Evolutionary conservation across 2,797 vertebrate genomes (phyloP).

Genomic region (Todus mexicanus): DNA sequence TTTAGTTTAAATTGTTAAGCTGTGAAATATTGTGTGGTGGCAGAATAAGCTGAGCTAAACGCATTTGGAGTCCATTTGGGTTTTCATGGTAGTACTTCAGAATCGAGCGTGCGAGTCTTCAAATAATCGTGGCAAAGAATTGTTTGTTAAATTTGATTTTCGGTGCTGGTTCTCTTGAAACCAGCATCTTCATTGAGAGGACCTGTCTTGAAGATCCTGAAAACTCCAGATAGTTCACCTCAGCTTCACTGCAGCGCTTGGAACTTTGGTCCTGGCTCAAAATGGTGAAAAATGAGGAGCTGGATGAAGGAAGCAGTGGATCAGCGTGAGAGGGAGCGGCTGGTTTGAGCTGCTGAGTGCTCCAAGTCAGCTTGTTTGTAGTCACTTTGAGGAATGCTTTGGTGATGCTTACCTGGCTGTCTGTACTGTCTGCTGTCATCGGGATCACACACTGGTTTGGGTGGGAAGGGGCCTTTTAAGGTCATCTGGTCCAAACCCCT

Average conservation of each 20-base stretch:
- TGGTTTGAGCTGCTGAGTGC: background rate
- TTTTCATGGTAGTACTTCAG: background rate
- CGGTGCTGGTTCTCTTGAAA: fast-evolving
- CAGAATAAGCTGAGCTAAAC: background rate
- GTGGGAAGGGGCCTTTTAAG: background rate
- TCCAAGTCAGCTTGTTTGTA: no score
- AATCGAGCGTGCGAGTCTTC: background rate
- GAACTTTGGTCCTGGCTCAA: background rate
- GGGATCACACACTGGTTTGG: background rate
- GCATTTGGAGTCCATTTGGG: background rate
- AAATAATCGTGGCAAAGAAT: no score
- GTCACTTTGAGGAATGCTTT: background rate
- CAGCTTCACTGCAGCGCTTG: background rate
- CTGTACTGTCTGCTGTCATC: background rate
- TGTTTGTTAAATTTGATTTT: background rate
- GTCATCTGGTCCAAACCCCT: background rate
- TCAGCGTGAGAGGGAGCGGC: fast-evolving
- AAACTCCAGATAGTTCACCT: background rate
- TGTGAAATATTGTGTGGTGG: no score
- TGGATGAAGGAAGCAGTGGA: background rate
- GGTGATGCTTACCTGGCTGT: background rate
- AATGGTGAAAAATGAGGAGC: fast-evolving
- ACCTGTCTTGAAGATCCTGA: background rate
- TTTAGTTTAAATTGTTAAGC: background rate
- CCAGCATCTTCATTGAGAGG: background rate